Conservation (phyloP, 2,888 invertebrate species). For the Pseudococcus viburni region DNA sequence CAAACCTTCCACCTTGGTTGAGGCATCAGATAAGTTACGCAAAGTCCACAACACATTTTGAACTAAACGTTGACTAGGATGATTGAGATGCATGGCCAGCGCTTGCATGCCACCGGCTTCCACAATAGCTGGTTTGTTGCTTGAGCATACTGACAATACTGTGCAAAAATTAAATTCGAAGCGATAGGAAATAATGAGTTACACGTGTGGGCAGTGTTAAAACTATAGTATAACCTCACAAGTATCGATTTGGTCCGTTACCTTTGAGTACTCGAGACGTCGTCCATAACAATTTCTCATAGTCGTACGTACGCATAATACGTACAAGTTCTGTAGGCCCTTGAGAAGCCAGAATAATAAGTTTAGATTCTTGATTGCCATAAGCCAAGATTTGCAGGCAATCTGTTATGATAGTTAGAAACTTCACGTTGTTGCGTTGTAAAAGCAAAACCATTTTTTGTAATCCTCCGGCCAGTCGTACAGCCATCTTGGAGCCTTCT, state of each 20-base stretch:
- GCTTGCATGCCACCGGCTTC: conserved; percentile 99
- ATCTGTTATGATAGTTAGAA: conserved; percentile 98
- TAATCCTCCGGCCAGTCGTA: conserved; percentile 94
- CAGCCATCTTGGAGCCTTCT: conserved; percentile 98
- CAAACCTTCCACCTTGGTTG: conserved; percentile 91
- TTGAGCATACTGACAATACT: conserved; percentile 97
- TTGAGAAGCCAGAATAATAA: conserved; percentile 95
- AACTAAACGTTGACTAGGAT: conserved; percentile 92
- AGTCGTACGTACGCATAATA: conserved; percentile 97
- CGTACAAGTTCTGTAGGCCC: conserved; percentile 96
- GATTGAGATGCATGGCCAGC: conserved; percentile 93
- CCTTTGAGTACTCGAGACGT: conserved; percentile 97
- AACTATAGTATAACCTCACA: neutral
- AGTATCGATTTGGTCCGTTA: conserved; percentile 68
- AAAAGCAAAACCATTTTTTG: conserved; percentile 97
- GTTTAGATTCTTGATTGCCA: conserved; percentile 97
- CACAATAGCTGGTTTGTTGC: conserved; percentile 98
- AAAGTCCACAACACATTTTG: conserved; percentile 98
- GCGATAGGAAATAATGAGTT: neutral
- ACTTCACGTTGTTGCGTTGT: conserved; percentile 96
- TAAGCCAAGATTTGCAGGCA: conserved; percentile 98
- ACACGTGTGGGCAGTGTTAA: neutral
- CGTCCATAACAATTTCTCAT: conserved; percentile 98
- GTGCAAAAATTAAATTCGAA: neutral
- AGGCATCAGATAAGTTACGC: conserved; percentile 98